phyloP scores from a whole-genome alignment of 30 jellyfish, hydroid and myxozoan genomes.

The Aurelia sp. region DNA sequence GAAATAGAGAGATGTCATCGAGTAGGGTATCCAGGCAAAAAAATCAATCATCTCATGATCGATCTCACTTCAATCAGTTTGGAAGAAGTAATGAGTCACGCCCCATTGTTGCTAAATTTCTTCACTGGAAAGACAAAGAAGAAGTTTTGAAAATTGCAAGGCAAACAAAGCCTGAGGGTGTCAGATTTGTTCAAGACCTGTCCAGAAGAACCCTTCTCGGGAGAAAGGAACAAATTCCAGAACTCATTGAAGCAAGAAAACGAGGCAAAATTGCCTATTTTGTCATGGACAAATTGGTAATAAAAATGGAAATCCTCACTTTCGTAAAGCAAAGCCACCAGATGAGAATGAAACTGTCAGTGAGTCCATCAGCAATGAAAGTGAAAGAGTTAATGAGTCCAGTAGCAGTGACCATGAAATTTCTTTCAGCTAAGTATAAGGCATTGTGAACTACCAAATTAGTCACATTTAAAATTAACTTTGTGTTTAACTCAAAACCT shows the following conservation, averaged over 20 bases:
- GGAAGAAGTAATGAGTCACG: neutral
- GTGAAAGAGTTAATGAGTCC: too few species aligned
- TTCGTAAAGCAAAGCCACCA: constrained; percentile 22
- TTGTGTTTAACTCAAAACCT: neutral
- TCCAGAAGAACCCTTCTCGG: constrained; percentile 19
- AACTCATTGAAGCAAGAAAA: constrained; percentile 26
- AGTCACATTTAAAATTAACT: neutral
- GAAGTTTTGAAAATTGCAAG: too few species aligned
- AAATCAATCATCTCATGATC: constrained; percentile 2
- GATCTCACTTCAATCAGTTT: neutral
- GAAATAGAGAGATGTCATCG: constrained; percentile 41
- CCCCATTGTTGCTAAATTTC: constrained; percentile 38
- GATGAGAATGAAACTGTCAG: constrained; percentile 2
- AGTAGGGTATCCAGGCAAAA: neutral
- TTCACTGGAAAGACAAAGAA: neutral
- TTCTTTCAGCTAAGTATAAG: neutral
- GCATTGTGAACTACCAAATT: neutral
- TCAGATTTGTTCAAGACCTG: neutral
- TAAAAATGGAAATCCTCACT: neutral
- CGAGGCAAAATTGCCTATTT: constrained; percentile 39
- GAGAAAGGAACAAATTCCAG: constrained; percentile 23
- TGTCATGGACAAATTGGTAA: constrained; percentile 24
- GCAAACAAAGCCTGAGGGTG: too few species aligned
- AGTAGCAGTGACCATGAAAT: constrained; percentile 13
- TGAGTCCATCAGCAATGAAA: neutral